Base-by-base conservation (phyloP, 2,888 invertebrate genomes). In the Artemia sinica region DNA sequence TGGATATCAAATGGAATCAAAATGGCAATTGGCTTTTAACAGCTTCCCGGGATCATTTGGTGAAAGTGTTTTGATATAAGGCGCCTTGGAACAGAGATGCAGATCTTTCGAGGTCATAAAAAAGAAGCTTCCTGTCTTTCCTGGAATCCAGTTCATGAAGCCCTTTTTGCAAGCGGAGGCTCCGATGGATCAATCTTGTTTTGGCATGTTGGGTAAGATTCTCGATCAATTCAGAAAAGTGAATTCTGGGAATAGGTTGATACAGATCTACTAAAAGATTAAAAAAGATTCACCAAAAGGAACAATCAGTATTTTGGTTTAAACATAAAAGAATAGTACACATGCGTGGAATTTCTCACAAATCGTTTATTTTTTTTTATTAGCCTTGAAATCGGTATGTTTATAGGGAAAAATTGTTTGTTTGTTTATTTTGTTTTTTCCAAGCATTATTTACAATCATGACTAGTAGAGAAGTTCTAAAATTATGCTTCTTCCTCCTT, bases 21-120 rank as follows among this genome's bases (percentile, higher is more conserved):
- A 99, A 99, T 82, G 98, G 98, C 5, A 97, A 98, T 78, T 98
- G 98, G 98, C 81, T 99, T 68, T 86, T 97, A 69, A 96, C 96
- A n/a, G 96, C 96, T 0, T 96, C 96, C 3, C 82, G 97, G 72
- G 97, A 98, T 80, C 97, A 97, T 80, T 82, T 98, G 72, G 83
- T 98, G 65, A 99, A 99, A 79, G 79, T 99, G 70, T 99, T 99
- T 98, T 81, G 98, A 99, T 79, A 86, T 99, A 74, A 84, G 98
- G 71, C 96, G 97, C 81, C 82, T 99, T 75, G 88, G 88, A 71
- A 89, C 90, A 76, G 98, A 98, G 79, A 83, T 97, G 70, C 96
- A 96, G 81, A 89, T 94, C 65, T 99, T 98, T 80, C 85, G 97
- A 73, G 98, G 97, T 0, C 98, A 99, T 78, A 99, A 98, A 78